Evolutionary conservation across 2,113 vertebrate genomes (phyloP).

Genomic region (Canis aureus): DNA sequence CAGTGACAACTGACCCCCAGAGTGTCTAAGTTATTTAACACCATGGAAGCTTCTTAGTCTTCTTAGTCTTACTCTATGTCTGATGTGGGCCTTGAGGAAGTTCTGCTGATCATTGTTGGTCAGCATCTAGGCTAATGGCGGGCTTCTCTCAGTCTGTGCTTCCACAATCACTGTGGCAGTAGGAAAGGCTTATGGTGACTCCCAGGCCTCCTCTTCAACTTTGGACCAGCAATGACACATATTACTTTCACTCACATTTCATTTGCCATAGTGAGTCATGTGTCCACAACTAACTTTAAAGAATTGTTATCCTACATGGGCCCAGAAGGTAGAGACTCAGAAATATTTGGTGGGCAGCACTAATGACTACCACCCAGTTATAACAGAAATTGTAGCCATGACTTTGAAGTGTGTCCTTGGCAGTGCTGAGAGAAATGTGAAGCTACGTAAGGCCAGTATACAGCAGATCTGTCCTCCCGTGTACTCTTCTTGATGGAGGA

Average conservation of each 20-base stretch:
- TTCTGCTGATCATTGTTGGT: neutral
- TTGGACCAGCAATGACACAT: neutral
- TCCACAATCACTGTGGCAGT: neutral
- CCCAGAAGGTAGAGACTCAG: neutral
- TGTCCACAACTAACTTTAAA: neutral
- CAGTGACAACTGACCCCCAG: neutral
- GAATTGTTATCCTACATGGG: neutral
- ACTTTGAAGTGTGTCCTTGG: constrained; percentile 18
- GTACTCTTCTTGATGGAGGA: neutral
- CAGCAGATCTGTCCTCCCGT: neutral
- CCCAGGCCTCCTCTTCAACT: neutral
- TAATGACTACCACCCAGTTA: neutral
- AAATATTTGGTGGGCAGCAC: neutral
- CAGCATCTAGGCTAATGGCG: neutral
- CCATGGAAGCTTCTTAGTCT: neutral
- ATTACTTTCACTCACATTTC: neutral
- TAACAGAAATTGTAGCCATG: neutral
- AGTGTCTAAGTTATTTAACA: neutral
- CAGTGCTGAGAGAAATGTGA: neutral
- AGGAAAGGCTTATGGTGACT: neutral
- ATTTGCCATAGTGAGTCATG: neutral
- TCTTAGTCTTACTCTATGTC: neutral
- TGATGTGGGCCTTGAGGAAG: neutral
- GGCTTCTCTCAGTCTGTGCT: neutral
- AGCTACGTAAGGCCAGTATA: neutral